A percentile compares a stretch with the other conserved stretches of the same genome.
phyloP scores from a whole-genome alignment of 2,113 vertebrate species.

The Nyctereutes procyonoides region DNA sequence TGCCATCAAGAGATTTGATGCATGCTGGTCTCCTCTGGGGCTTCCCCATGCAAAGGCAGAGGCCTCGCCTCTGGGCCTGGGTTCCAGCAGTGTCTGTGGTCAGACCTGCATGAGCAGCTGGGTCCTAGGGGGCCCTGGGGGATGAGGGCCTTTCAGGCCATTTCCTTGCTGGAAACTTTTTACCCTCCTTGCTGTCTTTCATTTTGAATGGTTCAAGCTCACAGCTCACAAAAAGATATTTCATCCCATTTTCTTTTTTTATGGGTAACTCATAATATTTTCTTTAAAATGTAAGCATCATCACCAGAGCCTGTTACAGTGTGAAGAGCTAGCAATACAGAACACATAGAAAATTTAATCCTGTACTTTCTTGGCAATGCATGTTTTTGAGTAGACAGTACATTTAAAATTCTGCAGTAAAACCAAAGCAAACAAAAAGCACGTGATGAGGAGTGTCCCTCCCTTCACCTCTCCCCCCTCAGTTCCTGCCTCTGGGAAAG shows the following conservation, averaged over 20 bases:
- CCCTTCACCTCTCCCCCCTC: background rate
- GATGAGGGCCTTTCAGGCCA: background rate
- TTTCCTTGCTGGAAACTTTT: background rate
- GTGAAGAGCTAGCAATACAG: background rate
- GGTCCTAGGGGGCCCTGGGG: background rate
- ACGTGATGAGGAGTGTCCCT: background rate
- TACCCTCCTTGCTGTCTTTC: background rate
- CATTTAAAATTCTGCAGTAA: constrained; percentile 38
- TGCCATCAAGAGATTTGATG: background rate
- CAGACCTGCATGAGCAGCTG: background rate
- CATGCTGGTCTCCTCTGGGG: background rate
- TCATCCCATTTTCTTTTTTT: background rate
- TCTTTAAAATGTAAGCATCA: constrained; percentile 16
- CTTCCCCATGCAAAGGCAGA: background rate
- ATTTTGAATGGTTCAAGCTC: background rate
- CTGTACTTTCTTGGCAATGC: background rate
- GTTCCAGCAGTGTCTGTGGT: background rate
- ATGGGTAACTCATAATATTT: constrained; percentile 23
- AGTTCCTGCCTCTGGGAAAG: background rate
- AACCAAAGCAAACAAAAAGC: background rate
- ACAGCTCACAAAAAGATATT: background rate
- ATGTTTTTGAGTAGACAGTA: background rate
- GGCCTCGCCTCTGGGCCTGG: background rate
- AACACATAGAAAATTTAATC: background rate
- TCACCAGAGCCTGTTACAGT: background rate